A percentile compares a stretch with the other conserved stretches of the same genome.
Conservation (phyloP, 2,797 vertebrate genomes). For the Lates japonicus region DNA sequence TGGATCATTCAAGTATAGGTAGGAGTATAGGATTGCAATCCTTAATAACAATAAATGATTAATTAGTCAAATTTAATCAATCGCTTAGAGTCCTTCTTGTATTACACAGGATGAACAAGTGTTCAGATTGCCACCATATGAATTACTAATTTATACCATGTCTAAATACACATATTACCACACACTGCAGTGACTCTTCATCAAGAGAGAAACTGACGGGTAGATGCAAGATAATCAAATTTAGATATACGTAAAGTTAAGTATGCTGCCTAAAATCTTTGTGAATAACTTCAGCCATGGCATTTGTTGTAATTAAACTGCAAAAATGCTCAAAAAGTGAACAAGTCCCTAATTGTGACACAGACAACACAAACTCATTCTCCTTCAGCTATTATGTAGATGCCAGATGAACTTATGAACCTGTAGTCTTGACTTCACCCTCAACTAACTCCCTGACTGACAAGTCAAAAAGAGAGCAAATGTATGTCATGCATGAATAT, state of each 20-base stretch:
- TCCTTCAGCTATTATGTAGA: neutral
- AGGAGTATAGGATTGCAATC: conserved; percentile 20
- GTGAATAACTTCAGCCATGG: neutral
- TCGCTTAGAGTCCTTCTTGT: conserved; percentile 36
- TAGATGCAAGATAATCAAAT: conserved; percentile 3
- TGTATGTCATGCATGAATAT: conserved; percentile 38
- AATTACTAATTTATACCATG: conserved; percentile 30
- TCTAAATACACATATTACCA: conserved; percentile 32
- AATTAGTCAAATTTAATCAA: conserved; percentile 35
- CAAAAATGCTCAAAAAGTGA: neutral
- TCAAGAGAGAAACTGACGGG: neutral
- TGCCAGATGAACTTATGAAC: neutral
- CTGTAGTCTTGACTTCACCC: neutral
- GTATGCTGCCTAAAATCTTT: neutral
- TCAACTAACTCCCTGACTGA: neutral
- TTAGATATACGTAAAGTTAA: neutral
- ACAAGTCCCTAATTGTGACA: neutral
- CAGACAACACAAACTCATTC: neutral
- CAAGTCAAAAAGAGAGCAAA: conserved; percentile 17
- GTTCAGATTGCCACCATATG: conserved; percentile 25
- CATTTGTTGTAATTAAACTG: neutral
- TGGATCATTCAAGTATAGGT: conserved; percentile 8
- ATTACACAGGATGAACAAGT: conserved; percentile 33
- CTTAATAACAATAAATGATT: conserved; percentile 47
- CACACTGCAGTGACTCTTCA: conserved; percentile 1